Conservation (phyloP, 2,113 vertebrate species). For the Albula glossodonta region DNA sequence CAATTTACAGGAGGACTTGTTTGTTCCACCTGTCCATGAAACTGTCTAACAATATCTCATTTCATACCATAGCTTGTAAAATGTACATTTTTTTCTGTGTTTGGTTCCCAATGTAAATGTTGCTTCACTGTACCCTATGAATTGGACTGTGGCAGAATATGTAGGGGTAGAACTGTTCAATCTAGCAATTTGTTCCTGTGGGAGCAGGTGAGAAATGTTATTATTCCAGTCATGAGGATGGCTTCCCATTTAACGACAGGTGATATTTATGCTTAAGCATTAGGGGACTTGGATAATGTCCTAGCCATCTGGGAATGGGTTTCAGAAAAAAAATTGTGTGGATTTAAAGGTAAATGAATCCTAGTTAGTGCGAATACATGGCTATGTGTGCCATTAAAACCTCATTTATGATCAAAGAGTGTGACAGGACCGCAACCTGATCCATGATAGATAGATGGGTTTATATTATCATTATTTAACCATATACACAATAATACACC, state of each 20-base stretch:
- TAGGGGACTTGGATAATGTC: neutral
- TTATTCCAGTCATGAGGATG: neutral
- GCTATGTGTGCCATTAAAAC: neutral
- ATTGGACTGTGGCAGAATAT: neutral
- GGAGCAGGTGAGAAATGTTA: neutral
- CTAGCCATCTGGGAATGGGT: slow-evolving; percentile 13
- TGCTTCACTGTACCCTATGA: neutral
- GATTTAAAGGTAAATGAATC: slow-evolving; percentile 1
- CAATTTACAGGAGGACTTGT: no score
- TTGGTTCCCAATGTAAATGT: no score
- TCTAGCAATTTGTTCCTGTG: neutral
- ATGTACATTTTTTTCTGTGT: neutral
- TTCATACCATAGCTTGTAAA: neutral
- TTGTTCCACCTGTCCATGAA: neutral
- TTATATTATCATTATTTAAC: no score
- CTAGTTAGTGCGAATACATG: neutral
- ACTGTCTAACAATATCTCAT: neutral
- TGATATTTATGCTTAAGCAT: slow-evolving; percentile 19
- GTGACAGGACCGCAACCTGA: no score
- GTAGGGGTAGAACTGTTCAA: neutral
- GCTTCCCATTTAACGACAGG: slow-evolving; percentile 12
- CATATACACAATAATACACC: no score
- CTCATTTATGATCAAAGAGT: no score
- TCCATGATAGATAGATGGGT: no score
- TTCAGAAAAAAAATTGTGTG: neutral